phyloP scores from a whole-genome alignment of 2,888 invertebrate genomes.

The Cyclophora albipunctata region DNA sequence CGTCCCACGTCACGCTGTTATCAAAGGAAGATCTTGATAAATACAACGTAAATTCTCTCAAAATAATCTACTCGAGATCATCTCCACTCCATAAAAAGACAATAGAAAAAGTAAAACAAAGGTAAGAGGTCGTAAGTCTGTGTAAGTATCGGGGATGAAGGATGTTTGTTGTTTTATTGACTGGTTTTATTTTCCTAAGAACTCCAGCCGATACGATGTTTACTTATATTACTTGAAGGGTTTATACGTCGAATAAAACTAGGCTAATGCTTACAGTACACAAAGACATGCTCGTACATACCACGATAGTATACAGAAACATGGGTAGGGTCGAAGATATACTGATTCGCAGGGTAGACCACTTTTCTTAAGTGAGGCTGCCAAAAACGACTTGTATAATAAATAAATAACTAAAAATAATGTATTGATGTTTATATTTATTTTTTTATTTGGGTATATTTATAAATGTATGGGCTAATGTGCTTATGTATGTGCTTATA shows the following conservation, averaged over 20 bases:
- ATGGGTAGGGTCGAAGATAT: neutral
- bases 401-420: too few species aligned
- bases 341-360: too few species aligned
- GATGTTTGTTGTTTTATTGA: conserved; percentile 14
- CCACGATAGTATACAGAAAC: conserved; percentile 1
- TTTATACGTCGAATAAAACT: neutral
- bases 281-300: neutral
- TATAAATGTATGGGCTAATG: too few species aligned
- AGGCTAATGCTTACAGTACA: neutral
- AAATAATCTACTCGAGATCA: conserved; percentile 47
- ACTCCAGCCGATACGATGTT: neutral
- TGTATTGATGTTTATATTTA: too few species aligned
- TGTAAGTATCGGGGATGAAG: conserved; percentile 12
- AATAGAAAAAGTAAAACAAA: conserved; percentile 43
- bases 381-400: too few species aligned
- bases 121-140: conserved; percentile 26
- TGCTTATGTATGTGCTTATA: too few species aligned
- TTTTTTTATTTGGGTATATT: too few species aligned
- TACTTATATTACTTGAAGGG: neutral
- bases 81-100: conserved; percentile 48
- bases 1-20: conserved; percentile 35
- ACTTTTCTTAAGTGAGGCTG: too few species aligned
- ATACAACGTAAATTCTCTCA: conserved; percentile 42
- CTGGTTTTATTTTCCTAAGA: conserved; percentile 10
- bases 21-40: conserved; percentile 35